These are phyloP conservation scores for Etheostoma nigrum DNA, from an alignment of 2,797 vertebrate genomes.

Conservation along the genomic window DNA sequence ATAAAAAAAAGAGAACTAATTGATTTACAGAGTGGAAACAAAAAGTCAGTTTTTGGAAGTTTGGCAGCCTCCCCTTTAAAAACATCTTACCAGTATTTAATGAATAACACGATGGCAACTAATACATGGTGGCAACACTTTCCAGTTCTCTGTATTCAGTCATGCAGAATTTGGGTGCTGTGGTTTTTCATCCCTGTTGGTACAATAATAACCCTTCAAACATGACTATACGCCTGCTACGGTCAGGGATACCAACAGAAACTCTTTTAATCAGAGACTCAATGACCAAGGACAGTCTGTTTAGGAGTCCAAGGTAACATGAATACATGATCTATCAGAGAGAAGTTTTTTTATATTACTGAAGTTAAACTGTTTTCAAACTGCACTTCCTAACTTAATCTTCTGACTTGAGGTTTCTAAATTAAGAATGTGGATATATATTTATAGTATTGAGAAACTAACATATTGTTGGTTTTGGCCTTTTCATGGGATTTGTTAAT, in stretches of 20 bases:
- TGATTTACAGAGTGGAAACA: not conserved
- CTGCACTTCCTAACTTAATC: not conserved
- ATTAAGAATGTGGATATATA: too few relatives aligned
- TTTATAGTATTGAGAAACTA: not conserved
- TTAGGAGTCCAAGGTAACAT: not conserved
- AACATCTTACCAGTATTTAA: not conserved
- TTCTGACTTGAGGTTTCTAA: not conserved
- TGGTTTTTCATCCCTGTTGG: not conserved
- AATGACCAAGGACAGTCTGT: not conserved
- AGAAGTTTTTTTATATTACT: not conserved
- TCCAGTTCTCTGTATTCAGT: not conserved
- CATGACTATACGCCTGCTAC: not conserved
- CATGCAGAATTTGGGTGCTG: not conserved
- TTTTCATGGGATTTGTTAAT: not conserved
- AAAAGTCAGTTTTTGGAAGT: not conserved
- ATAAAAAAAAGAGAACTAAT: not conserved
- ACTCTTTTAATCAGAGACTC: conserved; percentile 28
- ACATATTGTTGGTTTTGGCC: conserved; percentile 12
- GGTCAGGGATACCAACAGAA: not conserved
- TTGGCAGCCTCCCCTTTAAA: not conserved
- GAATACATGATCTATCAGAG: conserved; percentile 7
- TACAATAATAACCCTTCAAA: not conserved
- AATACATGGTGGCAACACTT: not conserved
- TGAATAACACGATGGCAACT: not conserved
- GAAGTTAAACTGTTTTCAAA: not conserved